Evolutionary conservation across 2,888 invertebrate species (phyloP), one percentile per base, ranked within the genome.

Genomic region (Drosophila melanosoma): DNA sequence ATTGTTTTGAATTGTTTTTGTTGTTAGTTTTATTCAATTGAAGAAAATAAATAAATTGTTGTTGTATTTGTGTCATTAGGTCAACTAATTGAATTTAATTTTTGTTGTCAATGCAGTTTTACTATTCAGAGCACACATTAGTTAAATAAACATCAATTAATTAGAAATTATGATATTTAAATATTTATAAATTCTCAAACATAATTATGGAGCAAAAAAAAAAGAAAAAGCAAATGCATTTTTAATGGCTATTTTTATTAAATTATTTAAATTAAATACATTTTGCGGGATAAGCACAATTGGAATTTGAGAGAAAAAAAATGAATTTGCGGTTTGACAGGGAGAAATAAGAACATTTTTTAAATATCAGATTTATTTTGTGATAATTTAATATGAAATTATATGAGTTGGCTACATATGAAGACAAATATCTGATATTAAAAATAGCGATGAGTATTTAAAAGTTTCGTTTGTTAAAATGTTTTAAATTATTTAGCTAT

Each of bases 1-100:
- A 26, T n/a, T 56, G 38, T n/a, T 8, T 35, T 12, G 17, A 1
- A n/a, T 56, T 26, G 10, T 3, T 49, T 2, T 59, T 61, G 26
- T 71, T 51, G 56, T 73, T 71, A 32, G 67, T 70, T 56, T 58
- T 83, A 23, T 58, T 61, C 72, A 56, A 65, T 72, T 62, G 61
- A 81, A 72, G 60, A 65, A 71, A 74, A 83, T 67, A 74, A 74
- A 79, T 56, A 83, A 74, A 73, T 77, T 69, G 67, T 49, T 69
- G 64, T 66, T 54, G 48, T 61, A 82, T 84, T 70, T 74, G 89
- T 74, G 82, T 78, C 89, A 85, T 86, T 87, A 85, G 62, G 58
- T 57, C 66, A 35, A 53, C 60, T 82, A 86, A 86, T 86, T 86
- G 78, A 82, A 85, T 85, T 73, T 61, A 66, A 84, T 86, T 66